phyloP scores from a whole-genome alignment of 2,113 vertebrate genomes.

The Saimiri boliviensis region DNA sequence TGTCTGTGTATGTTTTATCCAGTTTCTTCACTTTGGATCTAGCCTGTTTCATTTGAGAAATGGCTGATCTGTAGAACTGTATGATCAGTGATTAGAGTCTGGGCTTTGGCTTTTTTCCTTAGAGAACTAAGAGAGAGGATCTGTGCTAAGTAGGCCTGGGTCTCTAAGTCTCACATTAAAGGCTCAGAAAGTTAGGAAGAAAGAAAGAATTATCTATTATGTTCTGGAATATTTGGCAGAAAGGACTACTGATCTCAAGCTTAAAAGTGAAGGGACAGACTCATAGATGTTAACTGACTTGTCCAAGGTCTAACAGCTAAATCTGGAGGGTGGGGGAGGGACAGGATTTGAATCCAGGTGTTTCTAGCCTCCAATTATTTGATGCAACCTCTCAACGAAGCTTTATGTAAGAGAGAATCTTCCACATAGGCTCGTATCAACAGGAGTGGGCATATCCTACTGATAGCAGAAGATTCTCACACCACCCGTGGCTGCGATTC shows the following conservation, averaged over 20 bases:
- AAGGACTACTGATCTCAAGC: background rate
- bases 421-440: background rate
- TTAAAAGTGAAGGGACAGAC: background rate
- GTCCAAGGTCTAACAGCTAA: background rate
- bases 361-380: background rate
- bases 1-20: background rate
- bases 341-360: background rate
- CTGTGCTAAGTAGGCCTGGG: background rate
- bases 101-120: background rate
- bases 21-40: background rate
- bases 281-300: background rate
- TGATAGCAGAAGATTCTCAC: background rate
- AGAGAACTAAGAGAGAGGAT: background rate
- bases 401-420: background rate
- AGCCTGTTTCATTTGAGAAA: background rate
- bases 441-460: background rate
- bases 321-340: background rate
- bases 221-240: background rate
- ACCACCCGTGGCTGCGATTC: background rate
- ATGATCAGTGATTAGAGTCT: background rate
- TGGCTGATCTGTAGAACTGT: background rate
- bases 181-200: background rate
- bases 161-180: background rate
- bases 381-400: background rate
- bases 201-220: background rate